Evolutionary conservation across 2,113 vertebrate genomes (phyloP).

Genomic region (Phylloscopus trochiloides): DNA sequence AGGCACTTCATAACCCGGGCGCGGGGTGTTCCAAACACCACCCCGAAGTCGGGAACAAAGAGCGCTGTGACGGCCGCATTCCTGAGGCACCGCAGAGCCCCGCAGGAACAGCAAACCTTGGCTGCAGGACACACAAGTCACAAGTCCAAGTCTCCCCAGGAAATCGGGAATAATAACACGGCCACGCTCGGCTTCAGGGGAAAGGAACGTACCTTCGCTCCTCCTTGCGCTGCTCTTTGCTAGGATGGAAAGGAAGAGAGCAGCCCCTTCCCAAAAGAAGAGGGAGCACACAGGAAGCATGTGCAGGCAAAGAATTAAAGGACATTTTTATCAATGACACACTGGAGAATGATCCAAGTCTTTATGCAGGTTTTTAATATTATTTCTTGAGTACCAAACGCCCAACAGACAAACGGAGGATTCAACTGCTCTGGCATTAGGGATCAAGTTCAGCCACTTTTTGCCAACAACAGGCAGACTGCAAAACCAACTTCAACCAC

Average conservation of each 20-base stretch:
- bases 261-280: not conserved
- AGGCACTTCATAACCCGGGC: not conserved
- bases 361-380: fast-evolving
- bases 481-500: not conserved
- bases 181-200: not conserved
- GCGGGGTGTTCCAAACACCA: not conserved
- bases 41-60: not conserved
- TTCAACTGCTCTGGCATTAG: not conserved
- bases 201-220: not conserved
- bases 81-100: not conserved
- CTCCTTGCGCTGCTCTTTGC: not conserved
- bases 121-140: not conserved
- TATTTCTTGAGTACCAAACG: not conserved
- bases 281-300: not conserved
- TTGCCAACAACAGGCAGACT: fast-evolving
- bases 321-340: not conserved
- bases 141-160: not conserved
- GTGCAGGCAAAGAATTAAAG: not conserved
- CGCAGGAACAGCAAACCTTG: not conserved
- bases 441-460: not conserved
- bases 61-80: not conserved
- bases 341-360: not conserved
- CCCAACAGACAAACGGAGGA: not conserved
- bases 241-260: not conserved
- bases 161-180: not conserved